Conservation (phyloP, 2,888 invertebrate species). For the Congeria kusceri region DNA sequence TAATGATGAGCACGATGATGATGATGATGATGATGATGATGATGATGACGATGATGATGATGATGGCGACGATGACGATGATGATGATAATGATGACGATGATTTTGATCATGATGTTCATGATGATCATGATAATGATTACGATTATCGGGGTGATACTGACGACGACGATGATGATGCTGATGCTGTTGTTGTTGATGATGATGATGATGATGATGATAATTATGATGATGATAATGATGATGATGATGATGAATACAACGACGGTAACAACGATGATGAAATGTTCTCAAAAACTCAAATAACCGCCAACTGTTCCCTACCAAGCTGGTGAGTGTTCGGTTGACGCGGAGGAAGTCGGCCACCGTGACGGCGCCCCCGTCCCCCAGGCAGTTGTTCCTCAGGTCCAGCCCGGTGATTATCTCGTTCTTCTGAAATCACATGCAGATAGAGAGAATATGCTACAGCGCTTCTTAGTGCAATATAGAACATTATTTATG, state of each 20-base stretch:
- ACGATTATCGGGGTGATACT: no score
- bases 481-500: neutral
- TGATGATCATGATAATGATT: no score
- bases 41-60: slow-evolving; percentile 15
- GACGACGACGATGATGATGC: no score
- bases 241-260: no score
- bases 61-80: neutral
- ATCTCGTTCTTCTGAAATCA: slow-evolving; percentile 33
- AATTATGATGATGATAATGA: no score
- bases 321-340: slow-evolving; percentile 27
- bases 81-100: no score
- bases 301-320: neutral
- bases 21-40: slow-evolving; percentile 9
- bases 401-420: slow-evolving; percentile 21
- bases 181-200: no score
- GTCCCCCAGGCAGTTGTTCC: slow-evolving; percentile 38
- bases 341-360: slow-evolving; percentile 29
- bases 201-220: no score
- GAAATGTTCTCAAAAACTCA: no score
- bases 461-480: neutral
- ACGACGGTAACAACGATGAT: no score
- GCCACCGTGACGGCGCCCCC: slow-evolving; percentile 26
- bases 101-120: no score
- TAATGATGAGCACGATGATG: no score
- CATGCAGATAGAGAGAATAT: neutral